phyloP scores from a whole-genome alignment of 2,888 invertebrate species.

The Nomada flava region DNA sequence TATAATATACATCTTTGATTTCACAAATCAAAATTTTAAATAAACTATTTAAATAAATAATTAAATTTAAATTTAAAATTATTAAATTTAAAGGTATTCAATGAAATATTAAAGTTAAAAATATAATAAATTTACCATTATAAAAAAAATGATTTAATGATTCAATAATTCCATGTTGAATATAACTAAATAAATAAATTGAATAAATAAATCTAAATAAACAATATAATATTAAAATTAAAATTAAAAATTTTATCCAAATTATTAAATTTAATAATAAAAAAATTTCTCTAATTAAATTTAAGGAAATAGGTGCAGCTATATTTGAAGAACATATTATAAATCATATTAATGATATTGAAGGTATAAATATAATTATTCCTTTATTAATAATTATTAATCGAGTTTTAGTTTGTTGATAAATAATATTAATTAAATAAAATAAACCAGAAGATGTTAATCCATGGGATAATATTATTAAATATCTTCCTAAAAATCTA shows the following conservation, averaged over 20 bases:
- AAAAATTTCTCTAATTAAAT: constrained; percentile 89
- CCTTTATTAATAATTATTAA: constrained; percentile 88
- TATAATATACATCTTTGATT: constrained; percentile 81
- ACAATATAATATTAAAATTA: constrained; percentile 82
- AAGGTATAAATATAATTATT: constrained; percentile 86
- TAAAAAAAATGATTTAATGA: constrained; percentile 35
- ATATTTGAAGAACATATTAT: constrained; percentile 87
- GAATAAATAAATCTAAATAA: constrained; percentile 89
- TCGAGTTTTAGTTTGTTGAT: constrained; percentile 87
- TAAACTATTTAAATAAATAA: constrained; percentile 87
- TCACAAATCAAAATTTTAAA: constrained; percentile 89
- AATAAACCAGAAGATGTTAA: constrained; percentile 88
- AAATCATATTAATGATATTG: constrained; percentile 88
- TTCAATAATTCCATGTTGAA: constrained; percentile 86
- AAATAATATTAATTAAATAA: constrained; percentile 88
- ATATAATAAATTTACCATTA: constrained; percentile 71
- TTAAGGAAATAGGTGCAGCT: constrained; percentile 88
- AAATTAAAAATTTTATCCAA: constrained; percentile 80
- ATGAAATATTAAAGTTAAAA: constrained; percentile 84
- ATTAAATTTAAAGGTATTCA: constrained; percentile 88
- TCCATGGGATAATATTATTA: constrained; percentile 88
- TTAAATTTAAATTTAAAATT: constrained; percentile 85
- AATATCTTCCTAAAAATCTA: constrained; percentile 85
- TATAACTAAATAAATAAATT: constrained; percentile 87
- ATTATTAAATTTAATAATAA: constrained; percentile 87